Evolutionary conservation across 2,888 invertebrate genomes (phyloP).

Genomic region (Molanna angustata): DNA sequence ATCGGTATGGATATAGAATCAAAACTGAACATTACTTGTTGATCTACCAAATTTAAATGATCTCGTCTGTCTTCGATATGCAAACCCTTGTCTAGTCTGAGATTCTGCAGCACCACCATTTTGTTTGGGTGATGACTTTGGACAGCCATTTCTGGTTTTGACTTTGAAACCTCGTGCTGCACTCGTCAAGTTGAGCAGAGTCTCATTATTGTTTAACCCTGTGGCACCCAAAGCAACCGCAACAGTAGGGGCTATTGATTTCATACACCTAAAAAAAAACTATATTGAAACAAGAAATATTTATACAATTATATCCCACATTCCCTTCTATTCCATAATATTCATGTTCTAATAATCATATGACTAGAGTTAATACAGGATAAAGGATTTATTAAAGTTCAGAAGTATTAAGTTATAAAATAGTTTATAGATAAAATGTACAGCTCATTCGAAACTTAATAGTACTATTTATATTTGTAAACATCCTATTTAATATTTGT

Average conservation of each 20-base stretch:
- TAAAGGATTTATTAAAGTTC: no score
- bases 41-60: constrained; percentile 28
- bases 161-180: constrained; percentile 18
- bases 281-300: not conserved
- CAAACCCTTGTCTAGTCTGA: constrained; percentile 7
- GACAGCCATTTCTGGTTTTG: constrained; percentile 18
- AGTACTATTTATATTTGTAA: no score
- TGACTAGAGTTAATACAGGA: no score
- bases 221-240: constrained; percentile 13
- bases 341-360: no score
- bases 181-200: constrained; percentile 5
- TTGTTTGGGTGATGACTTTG: constrained; percentile 22
- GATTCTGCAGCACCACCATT: constrained; percentile 1
- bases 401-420: no score
- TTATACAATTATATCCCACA: no score
- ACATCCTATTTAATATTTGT: no score
- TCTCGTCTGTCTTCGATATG: constrained; percentile 23
- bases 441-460: no score
- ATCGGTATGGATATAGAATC: no score
- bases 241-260: constrained; percentile 43
- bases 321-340: no score
- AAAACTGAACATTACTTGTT: constrained; percentile 26
- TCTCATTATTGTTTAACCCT: constrained; percentile 17
- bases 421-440: no score
- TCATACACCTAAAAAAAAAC: constrained; percentile 44